Evolutionary conservation across 2,888 invertebrate species (phyloP).

Genomic region (Clanis bilineata): DNA sequence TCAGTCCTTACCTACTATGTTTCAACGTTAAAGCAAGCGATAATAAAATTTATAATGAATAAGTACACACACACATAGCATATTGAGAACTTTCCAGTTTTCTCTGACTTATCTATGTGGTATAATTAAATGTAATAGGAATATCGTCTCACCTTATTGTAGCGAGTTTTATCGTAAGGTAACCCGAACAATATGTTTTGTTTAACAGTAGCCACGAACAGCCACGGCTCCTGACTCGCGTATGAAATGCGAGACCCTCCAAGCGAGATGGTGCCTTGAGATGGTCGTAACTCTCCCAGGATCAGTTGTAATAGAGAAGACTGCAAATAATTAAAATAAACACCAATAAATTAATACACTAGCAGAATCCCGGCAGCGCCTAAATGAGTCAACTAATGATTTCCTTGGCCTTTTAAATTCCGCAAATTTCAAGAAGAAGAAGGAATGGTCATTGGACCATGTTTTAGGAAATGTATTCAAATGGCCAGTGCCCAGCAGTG

Average conservation of each 20-base stretch:
- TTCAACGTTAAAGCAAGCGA: too few relatives aligned
- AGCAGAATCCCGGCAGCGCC: neutral
- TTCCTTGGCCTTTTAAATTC: too few relatives aligned
- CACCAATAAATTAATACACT: neutral
- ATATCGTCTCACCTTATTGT: constrained; percentile 63
- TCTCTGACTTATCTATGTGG: too few relatives aligned
- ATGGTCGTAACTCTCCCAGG: constrained; percentile 86
- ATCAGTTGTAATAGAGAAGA: constrained; percentile 86
- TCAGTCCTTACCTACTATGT: too few relatives aligned
- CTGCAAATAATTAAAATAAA: constrained; percentile 52
- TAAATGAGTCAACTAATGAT: neutral
- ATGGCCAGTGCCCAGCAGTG: too few relatives aligned
- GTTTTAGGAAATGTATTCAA: too few relatives aligned
- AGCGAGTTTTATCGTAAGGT: constrained; percentile 78
- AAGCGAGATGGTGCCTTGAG: constrained; percentile 82
- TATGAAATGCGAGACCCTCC: constrained; percentile 85
- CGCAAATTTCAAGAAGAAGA: too few relatives aligned
- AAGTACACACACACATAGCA: too few relatives aligned
- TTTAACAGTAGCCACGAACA: constrained; percentile 86
- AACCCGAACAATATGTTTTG: constrained; percentile 92
- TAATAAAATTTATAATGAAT: too few relatives aligned
- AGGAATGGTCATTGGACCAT: too few relatives aligned
- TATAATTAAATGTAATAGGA: neutral
- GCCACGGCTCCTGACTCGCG: constrained; percentile 91
- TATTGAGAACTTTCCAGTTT: too few relatives aligned